phyloP scores from a whole-genome alignment of 2,888 invertebrate genomes.

The Agriopis leucophaearia region DNA sequence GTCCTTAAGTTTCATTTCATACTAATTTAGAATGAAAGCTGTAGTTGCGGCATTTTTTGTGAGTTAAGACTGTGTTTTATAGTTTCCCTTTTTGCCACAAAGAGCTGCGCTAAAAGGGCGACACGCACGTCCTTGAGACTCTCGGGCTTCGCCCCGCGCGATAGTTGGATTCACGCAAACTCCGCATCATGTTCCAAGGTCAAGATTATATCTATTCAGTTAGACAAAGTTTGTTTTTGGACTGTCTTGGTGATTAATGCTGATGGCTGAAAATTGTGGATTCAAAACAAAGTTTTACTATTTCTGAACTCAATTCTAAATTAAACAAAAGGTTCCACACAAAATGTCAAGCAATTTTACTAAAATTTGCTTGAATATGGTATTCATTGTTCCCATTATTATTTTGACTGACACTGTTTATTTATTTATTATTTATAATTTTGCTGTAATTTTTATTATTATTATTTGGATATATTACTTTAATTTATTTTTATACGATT shows the following conservation, averaged over 20 bases:
- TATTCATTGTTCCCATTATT: too few species aligned
- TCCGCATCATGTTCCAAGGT: conserved; percentile 41
- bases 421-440: too few species aligned
- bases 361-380: too few species aligned
- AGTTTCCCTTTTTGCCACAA: conserved; percentile 23
- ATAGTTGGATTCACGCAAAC: conserved; percentile 42
- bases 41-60: conserved; percentile 14
- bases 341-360: background rate
- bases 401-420: too few species aligned
- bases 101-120: conserved; percentile 24
- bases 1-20: background rate
- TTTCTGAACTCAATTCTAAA: conserved; percentile 1
- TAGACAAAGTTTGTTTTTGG: conserved; percentile 18
- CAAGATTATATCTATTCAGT: conserved; percentile 23
- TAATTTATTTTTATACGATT: too few species aligned
- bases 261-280: conserved; percentile 1
- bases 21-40: background rate
- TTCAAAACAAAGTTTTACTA: background rate
- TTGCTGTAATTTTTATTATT: too few species aligned
- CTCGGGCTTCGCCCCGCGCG: conserved; percentile 10
- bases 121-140: conserved; percentile 40
- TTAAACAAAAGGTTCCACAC: conserved; percentile 1
- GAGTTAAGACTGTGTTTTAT: conserved; percentile 18
- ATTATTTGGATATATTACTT: too few species aligned
- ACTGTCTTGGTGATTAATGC: conserved; percentile 22